Evolutionary conservation across 2,797 vertebrate species (phyloP).

Genomic region (Lutjanus argentimaculatus): DNA sequence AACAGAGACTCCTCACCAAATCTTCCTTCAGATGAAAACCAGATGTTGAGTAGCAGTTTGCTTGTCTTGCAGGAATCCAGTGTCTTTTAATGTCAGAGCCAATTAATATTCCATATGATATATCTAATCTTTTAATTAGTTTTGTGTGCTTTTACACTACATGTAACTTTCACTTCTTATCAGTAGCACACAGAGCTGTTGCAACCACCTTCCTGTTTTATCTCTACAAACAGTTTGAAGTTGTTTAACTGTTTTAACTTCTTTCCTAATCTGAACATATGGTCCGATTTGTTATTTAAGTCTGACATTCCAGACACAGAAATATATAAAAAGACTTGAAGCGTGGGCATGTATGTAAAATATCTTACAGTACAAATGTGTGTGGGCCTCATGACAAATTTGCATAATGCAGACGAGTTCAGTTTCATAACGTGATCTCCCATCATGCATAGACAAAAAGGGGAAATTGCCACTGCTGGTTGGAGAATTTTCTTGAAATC

Average conservation of each 20-base stretch:
- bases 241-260: slow-evolving; percentile 31
- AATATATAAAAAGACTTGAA: neutral
- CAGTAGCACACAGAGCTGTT: slow-evolving; percentile 47
- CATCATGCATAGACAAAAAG: slow-evolving; percentile 56
- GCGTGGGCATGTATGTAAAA: slow-evolving; percentile 1
- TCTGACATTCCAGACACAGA: neutral
- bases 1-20: neutral
- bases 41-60: neutral
- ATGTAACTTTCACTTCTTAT: slow-evolving; percentile 40
- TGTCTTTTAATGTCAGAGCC: neutral
- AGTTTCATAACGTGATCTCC: slow-evolving; percentile 64
- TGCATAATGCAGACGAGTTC: slow-evolving; percentile 45
- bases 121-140: slow-evolving; percentile 1
- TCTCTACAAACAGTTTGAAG: slow-evolving; percentile 32
- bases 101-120: neutral
- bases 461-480: slow-evolving; percentile 44
- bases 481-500: neutral
- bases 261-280: neutral
- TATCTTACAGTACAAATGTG: slow-evolving; percentile 3
- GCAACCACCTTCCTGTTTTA: slow-evolving; percentile 57
- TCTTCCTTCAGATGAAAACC: neutral
- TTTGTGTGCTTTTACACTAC: neutral
- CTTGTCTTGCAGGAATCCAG: neutral
- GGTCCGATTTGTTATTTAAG: neutral
- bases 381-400: slow-evolving; percentile 44